Conservation (phyloP, 2,797 vertebrate species). For the Lagocephalus sceleratus region DNA sequence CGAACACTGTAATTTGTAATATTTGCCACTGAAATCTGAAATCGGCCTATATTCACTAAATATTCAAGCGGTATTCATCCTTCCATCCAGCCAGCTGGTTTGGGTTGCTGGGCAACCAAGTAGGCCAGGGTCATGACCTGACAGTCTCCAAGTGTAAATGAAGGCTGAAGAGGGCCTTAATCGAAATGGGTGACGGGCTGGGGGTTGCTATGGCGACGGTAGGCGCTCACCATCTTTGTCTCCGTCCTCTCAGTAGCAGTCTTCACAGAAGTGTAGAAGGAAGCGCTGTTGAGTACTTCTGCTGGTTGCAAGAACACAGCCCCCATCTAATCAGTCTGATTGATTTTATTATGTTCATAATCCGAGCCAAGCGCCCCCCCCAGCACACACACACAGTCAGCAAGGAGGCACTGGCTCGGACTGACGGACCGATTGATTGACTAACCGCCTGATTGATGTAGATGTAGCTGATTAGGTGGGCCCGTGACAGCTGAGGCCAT, state of each 20-base stretch:
- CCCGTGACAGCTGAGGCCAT: background rate
- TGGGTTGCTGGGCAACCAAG: slow-evolving; percentile 41
- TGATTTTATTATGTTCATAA: background rate
- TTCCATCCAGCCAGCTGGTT: background rate
- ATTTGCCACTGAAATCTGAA: no score
- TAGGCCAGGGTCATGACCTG: slow-evolving; percentile 43
- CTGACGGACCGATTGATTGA: slow-evolving; percentile 2
- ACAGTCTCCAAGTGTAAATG: slow-evolving; percentile 48
- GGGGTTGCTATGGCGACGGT: slow-evolving; percentile 50
- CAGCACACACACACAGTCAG: background rate
- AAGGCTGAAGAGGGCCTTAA: slow-evolving; percentile 13
- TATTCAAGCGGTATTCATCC: background rate
- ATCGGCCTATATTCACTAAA: no score
- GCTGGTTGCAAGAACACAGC: background rate
- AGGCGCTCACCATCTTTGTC: slow-evolving; percentile 17
- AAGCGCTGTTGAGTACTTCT: background rate
- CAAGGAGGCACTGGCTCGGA: background rate
- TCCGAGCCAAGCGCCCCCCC: background rate
- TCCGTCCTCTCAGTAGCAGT: slow-evolving; percentile 7
- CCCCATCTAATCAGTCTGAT: background rate
- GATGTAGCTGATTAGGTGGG: background rate
- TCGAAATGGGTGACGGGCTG: slow-evolving; percentile 34
- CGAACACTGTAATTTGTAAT: no score
- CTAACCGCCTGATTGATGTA: slow-evolving; percentile 8
- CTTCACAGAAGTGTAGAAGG: background rate